Percentiles rank a stretch among this genome's conserved stretches.
Conservation (phyloP, 2,113 vertebrate genomes). For the Agapornis roseicollis region DNA sequence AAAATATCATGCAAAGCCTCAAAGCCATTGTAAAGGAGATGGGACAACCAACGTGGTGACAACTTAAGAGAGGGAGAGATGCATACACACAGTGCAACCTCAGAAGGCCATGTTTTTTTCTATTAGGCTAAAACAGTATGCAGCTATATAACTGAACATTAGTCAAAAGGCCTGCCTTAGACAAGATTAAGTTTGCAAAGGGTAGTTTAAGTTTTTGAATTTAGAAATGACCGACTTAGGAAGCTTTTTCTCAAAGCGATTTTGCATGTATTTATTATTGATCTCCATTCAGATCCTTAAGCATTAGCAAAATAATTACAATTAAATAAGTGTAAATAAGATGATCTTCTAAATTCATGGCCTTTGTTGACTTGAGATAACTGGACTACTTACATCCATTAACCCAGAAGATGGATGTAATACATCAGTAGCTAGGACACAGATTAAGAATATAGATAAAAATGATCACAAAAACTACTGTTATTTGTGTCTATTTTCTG, state of each 20-base stretch:
- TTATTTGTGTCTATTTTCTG: background rate
- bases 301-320: background rate
- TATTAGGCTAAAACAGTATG: background rate
- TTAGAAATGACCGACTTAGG: background rate
- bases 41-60: fast-evolving
- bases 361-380: background rate
- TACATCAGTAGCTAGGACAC: background rate
- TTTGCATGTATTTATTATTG: background rate
- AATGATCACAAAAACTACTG: background rate
- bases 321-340: background rate
- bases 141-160: background rate
- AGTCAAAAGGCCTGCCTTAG: background rate
- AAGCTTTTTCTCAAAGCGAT: background rate
- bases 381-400: background rate
- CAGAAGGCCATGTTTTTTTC: background rate
- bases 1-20: background rate
- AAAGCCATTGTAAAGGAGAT: background rate
- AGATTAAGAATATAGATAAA: background rate
- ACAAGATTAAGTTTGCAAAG: background rate
- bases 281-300: background rate
- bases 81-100: fast-evolving
- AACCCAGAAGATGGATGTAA: background rate
- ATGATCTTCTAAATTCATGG: background rate
- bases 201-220: background rate
- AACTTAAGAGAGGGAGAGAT: background rate